These are phyloP conservation scores for Ictalurus punctatus DNA, from an alignment of 2,113 vertebrate species.

Conservation along the genomic window DNA sequence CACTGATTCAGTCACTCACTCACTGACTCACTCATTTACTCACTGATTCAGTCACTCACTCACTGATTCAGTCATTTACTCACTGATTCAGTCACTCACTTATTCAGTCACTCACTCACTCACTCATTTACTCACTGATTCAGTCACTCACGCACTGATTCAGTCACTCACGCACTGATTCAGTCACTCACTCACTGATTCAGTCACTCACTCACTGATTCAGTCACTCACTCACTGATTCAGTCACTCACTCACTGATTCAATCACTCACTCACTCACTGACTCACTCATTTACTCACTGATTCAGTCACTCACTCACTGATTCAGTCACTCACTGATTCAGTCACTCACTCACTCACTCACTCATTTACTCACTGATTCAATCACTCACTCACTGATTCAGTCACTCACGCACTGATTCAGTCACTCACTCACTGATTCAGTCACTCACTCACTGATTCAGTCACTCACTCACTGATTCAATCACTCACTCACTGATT, in stretches of 20 bases:
- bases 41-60: too few relatives aligned
- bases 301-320: neutral
- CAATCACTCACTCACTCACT: neutral
- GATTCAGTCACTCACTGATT: neutral
- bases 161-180: neutral
- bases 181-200: neutral
- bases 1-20: neutral
- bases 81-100: neutral
- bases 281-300: neutral
- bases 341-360: neutral
- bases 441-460: neutral
- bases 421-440: neutral
- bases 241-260: neutral
- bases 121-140: neutral
- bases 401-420: neutral
- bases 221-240: neutral
- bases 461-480: neutral
- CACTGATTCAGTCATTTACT: neutral
- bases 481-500: accelerated
- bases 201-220: neutral
- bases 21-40: too few relatives aligned
- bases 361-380: neutral
- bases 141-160: neutral
- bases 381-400: neutral
- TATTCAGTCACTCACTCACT: neutral